Evolutionary conservation across 2,888 invertebrate species (phyloP).

Genomic region (Notodonta dromedarius): DNA sequence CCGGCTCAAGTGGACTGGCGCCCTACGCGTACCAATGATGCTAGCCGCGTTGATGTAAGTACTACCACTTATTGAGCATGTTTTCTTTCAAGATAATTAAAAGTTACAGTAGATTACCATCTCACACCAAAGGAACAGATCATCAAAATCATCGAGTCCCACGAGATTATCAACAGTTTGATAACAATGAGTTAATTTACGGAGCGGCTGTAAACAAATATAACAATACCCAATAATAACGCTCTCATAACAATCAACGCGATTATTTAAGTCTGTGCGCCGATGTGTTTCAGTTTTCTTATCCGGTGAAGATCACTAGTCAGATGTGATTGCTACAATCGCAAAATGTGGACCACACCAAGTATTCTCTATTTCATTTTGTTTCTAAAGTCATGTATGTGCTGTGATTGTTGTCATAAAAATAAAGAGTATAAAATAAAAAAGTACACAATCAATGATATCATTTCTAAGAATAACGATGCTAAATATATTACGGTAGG

Average conservation of each 20-base stretch:
- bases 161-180: not conserved
- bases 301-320: not conserved
- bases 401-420: not conserved
- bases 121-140: no score
- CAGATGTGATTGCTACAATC: not conserved
- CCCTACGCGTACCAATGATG: no score
- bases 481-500: slow-evolving; percentile 4
- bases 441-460: not conserved
- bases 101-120: no score
- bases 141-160: no score
- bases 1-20: no score
- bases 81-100: no score
- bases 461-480: not conserved
- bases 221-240: not conserved
- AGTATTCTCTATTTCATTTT: not conserved
- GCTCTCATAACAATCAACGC: not conserved
- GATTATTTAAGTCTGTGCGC: not conserved
- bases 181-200: not conserved
- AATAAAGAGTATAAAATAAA: not conserved
- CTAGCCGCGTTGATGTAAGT: no score
- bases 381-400: not conserved
- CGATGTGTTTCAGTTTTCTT: not conserved
- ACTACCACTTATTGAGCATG: no score
- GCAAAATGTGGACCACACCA: not conserved
- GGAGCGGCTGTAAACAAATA: not conserved